Conservation (phyloP, 2,888 invertebrate genomes). For the Acanthosepion esculentum region DNA sequence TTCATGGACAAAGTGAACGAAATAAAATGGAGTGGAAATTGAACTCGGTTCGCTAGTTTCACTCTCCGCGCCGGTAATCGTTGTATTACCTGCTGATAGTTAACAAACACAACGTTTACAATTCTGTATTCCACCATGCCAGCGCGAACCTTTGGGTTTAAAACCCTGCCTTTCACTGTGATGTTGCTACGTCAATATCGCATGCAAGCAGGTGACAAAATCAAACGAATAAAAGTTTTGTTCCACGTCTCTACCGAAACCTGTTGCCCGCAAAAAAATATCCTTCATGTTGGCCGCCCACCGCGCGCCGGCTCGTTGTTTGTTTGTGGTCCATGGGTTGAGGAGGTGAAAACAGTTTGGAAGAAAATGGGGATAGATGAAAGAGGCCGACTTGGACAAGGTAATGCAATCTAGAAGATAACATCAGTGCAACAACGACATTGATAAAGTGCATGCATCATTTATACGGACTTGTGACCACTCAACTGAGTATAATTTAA, state of each 20-base stretch:
- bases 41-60: no score
- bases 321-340: neutral
- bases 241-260: neutral
- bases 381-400: conserved; percentile 2
- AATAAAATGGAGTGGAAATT: no score
- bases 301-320: neutral
- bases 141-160: no score
- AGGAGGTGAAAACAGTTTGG: neutral
- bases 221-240: neutral
- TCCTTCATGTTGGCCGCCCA: neutral
- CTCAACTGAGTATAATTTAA: neutral
- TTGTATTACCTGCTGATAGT: no score
- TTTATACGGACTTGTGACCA: neutral
- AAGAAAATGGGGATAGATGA: neutral
- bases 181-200: neutral
- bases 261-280: neutral
- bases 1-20: no score
- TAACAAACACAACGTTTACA: no score
- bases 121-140: no score
- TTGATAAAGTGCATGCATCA: neutral
- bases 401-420: conserved; percentile 1
- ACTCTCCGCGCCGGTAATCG: no score
- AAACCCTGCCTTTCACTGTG: neutral
- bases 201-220: neutral
- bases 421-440: neutral